Evolutionary conservation across 2,888 invertebrate genomes (phyloP), one percentile per base, ranked within the genome.

Genomic region (Macrosiphum euphorbiae): DNA sequence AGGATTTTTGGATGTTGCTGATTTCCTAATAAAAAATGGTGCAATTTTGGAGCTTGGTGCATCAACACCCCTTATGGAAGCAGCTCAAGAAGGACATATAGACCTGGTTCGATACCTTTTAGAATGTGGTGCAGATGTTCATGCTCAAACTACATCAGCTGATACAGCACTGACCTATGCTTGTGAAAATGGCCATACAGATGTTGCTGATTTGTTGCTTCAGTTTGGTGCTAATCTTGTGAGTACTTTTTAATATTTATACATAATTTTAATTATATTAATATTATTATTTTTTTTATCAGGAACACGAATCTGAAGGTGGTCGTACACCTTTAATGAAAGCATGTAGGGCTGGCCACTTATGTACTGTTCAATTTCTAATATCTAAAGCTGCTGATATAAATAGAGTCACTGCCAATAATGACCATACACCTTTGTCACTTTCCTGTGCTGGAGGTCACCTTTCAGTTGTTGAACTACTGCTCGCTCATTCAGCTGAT

Each of bases 291-390:
- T 78, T 88, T 94, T 90, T 89, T 95, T 95, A 95, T 55, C 95
- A 97, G 97, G 99, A 99, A 96, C 99, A 99, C 96, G 98, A 99
- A 96, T 98, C 98, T 88, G 99, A 99, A 96, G 99, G 99, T 94
- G 99, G 99, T 11, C 97, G 99, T 95, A 99, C 99, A 95, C 99
- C 99, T 90, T 96, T 99, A 95, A 99, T 99, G 99, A 99, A 99
- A 96, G 99, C 99, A 52, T 99, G 99, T 95, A 97, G 99, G 95
- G 99, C 99, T 35, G 99, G 99, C 1, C 99, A 99, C 96, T 96
- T 98, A 93, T 98, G 98, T 96, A 99, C 99, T 95, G 99, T 99
- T 95, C 98, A 99, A 96, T 99, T 98, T 96, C 97, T 99, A 94
- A 98, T 99, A 95, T 97, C 97, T 94, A 98, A 98, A 96, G 97